phyloP scores from a whole-genome alignment of 2,797 vertebrate species.

The Myotis planiceps region DNA sequence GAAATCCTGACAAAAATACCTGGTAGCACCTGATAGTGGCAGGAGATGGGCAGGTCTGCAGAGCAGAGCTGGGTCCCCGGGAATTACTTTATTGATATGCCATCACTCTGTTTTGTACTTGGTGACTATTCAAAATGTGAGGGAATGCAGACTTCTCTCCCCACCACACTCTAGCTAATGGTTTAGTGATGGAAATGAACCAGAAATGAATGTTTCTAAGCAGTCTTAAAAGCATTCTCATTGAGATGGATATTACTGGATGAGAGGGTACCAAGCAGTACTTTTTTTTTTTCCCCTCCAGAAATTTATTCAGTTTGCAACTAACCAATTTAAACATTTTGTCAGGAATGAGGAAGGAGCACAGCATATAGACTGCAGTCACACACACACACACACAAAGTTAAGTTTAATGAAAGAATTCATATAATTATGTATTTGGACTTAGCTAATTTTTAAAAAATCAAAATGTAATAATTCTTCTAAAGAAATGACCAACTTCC shows the following conservation, averaged over 20 bases:
- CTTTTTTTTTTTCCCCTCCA: neutral
- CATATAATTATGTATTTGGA: neutral
- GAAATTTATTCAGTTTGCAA: neutral
- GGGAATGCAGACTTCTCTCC: neutral
- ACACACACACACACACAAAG: neutral
- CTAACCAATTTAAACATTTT: neutral
- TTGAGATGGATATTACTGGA: neutral
- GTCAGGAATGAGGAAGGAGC: neutral
- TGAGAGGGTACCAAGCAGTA: neutral
- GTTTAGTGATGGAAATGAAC: neutral
- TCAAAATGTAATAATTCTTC: neutral
- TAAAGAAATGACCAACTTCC: neutral
- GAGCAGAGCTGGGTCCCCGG: rapidly evolving
- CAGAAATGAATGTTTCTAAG: neutral
- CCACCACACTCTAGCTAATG: neutral
- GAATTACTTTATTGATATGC: neutral
- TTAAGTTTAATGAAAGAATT: neutral
- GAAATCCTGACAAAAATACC: rapidly evolving
- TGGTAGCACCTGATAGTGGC: too few relatives aligned
- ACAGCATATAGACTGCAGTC: neutral
- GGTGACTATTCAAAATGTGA: neutral
- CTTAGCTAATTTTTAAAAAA: neutral
- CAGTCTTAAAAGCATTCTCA: neutral
- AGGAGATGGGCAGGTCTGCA: neutral
- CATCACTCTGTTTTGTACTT: neutral